Evolutionary conservation across 2,888 invertebrate genomes (phyloP), one percentile per base, ranked within the genome.

Genomic region (Linnaemya vulpina): DNA sequence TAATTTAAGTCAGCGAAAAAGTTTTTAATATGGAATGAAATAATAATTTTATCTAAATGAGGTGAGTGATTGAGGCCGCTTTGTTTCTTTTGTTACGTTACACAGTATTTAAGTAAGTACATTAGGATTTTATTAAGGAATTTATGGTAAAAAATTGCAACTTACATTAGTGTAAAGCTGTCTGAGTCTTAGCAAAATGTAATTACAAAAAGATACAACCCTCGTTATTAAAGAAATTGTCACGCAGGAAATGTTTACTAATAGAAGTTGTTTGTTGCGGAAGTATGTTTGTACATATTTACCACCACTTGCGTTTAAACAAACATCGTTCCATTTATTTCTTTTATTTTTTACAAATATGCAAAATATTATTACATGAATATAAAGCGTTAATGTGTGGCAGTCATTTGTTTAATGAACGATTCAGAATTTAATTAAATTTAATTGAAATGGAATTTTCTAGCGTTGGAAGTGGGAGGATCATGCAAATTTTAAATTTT

Each of bases 181-280:
- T n/a, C n/a, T n/a, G n/a, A n/a, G n/a, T n/a, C n/a, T n/a, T n/a
- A n/a, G n/a, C n/a, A n/a, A n/a, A n/a, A n/a, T n/a, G n/a, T n/a
- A n/a, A n/a, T n/a, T 35, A 5, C 35, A 35, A 46, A 9, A n/a
- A 11, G 13, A 3, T 3, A 49, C n/a, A 53, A 22, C 53, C 53
- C 53, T 53, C 22, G 53, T 53, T 13, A 8, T n/a, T 55, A 9
- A 43, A 65, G n/a, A 73, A 65, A 79, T 58, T 58, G 38, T 58
- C 73, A 78, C 53, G 73, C 77, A 78, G 77, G 77, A 83, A 78
- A 51, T 77, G 51, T 67, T 78, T 74, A 46, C 68, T 74, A 83
- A 74, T 83, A 73, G 46, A 77, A 71, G 55, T 78, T 53, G 65
- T 77, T 78, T 53, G 65, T 77, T 71, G 67, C 81, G 75, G 77